These are phyloP conservation scores for Teleogryllus occipitalis DNA, from an alignment of 1,140 invertebrate species.

Conservation along the genomic window DNA sequence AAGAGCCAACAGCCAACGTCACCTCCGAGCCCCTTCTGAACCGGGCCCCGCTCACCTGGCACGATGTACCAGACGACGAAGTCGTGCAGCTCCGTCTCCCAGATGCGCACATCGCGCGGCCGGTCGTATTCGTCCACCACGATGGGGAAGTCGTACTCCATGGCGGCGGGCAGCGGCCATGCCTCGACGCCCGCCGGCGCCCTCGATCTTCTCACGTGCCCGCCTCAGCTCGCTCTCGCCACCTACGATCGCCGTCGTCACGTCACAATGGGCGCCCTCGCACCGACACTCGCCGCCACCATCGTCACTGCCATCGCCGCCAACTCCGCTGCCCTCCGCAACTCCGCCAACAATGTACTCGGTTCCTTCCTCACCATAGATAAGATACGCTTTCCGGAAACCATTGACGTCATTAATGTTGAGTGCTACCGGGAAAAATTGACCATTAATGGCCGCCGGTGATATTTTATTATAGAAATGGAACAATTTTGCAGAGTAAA, in stretches of 20 bases:
- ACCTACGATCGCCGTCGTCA: neutral
- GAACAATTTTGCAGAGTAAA: no score
- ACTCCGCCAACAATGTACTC: neutral
- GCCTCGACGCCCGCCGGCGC: no score
- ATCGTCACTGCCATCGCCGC: neutral
- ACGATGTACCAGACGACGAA: constrained; percentile 39
- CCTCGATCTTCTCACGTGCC: neutral
- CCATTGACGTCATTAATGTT: neutral
- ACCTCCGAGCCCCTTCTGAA: neutral
- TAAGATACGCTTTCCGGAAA: neutral
- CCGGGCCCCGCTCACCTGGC: constrained; percentile 22
- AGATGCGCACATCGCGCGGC: constrained; percentile 34
- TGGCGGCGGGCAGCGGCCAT: neutral
- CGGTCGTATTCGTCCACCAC: constrained; percentile 32
- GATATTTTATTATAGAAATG: no score
- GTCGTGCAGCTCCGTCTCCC: constrained; percentile 33
- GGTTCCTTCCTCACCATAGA: neutral
- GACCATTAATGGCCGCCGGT: no score
- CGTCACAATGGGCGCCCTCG: neutral
- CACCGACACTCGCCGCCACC: neutral
- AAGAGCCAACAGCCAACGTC: neutral
- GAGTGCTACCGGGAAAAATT: no score
- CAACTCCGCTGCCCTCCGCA: no score
- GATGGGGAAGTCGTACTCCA: constrained; percentile 22
- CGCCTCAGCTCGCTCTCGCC: neutral